A percentile compares a stretch with the other conserved stretches of the same genome.
phyloP scores from a whole-genome alignment of 2,888 invertebrate species.

The Mantis religiosa region DNA sequence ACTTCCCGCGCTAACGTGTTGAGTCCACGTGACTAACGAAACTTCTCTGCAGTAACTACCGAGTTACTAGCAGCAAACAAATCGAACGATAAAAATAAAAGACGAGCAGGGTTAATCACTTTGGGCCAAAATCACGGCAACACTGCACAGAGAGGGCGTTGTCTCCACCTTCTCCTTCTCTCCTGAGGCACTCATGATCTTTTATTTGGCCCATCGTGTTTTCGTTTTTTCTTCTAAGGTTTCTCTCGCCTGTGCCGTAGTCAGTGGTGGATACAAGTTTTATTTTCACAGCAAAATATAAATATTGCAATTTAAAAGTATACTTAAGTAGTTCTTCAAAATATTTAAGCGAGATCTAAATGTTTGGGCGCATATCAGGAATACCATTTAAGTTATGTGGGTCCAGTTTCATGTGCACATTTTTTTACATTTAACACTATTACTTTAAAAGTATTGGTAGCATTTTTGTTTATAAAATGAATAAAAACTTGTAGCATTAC shows the following conservation, averaged over 20 bases:
- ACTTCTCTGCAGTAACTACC: background rate
- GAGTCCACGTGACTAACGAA: background rate
- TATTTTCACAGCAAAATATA: no score
- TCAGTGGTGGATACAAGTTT: background rate
- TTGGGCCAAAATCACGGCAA: background rate
- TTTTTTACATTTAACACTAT: no score
- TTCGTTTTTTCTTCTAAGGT: background rate
- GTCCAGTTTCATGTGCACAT: no score
- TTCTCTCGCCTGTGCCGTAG: background rate
- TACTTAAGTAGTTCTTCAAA: no score
- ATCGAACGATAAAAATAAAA: background rate
- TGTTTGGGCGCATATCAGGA: no score
- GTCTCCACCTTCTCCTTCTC: background rate
- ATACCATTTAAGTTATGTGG: no score
- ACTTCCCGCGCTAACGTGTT: background rate
- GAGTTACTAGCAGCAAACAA: background rate
- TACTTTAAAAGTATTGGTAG: no score
- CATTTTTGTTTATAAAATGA: no score
- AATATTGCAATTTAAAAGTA: no score
- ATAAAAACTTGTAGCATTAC: no score
- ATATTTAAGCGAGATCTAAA: no score
- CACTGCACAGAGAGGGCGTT: background rate
- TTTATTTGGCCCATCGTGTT: background rate
- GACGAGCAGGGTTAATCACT: background rate
- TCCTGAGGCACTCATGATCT: background rate